Evolutionary conservation across 1,140 invertebrate genomes (phyloP).

Genomic region (Drosophila jambulina): DNA sequence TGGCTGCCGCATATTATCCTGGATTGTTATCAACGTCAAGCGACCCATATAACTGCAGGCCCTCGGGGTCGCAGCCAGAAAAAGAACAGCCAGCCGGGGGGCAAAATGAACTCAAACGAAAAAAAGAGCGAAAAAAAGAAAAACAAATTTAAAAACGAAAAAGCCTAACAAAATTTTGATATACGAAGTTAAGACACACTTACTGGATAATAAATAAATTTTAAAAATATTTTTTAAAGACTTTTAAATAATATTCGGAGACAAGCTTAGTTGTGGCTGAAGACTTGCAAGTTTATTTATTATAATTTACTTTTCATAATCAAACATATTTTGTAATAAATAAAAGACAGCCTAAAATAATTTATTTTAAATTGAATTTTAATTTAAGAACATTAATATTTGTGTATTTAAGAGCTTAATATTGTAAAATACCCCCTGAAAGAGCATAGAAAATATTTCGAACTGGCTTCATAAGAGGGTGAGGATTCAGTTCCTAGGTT

Average conservation of each 20-base stretch:
- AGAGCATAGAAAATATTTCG: constrained; percentile 30
- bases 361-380: too few species aligned
- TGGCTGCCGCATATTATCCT: constrained; percentile 55
- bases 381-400: background rate
- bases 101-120: constrained; percentile 75
- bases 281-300: background rate
- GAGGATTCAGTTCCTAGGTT: constrained; percentile 52
- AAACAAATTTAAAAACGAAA: constrained; percentile 61
- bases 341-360: accelerated
- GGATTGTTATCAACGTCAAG: constrained; percentile 72
- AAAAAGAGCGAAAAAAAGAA: constrained; percentile 46
- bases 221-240: background rate
- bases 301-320: background rate
- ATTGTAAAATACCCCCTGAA: background rate
- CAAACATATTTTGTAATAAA: background rate
- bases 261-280: background rate
- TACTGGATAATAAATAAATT: background rate
- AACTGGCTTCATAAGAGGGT: constrained; percentile 33
- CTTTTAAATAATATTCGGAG: background rate
- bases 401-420: background rate
- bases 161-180: background rate
- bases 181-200: background rate
- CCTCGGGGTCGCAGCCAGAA: constrained; percentile 28
- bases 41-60: constrained; percentile 77
- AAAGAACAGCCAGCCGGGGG: constrained; percentile 39